Percentiles rank a stretch among this genome's conserved stretches.
These are phyloP conservation scores for Syngnathus typhle DNA, from an alignment of 2,113 vertebrate genomes.

Conservation along the genomic window DNA sequence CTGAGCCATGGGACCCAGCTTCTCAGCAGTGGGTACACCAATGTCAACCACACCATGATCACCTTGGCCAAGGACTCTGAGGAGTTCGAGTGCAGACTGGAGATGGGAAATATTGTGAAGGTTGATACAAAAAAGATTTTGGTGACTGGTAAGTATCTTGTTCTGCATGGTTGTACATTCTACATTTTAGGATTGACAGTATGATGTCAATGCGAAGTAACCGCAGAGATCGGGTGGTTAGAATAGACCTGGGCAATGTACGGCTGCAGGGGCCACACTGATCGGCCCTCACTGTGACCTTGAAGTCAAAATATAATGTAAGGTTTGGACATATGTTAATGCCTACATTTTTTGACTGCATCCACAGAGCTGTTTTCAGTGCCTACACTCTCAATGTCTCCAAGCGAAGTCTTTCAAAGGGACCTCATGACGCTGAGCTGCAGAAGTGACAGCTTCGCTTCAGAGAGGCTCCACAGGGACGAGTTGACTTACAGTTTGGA, in stretches of 20 bases:
- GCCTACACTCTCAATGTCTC: slow-evolving; percentile 54
- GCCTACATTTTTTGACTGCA: not conserved
- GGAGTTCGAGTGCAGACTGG: slow-evolving; percentile 53
- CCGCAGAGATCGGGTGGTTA: not conserved
- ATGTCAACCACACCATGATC: slow-evolving; percentile 16
- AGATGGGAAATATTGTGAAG: slow-evolving; percentile 25
- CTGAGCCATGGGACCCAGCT: slow-evolving; percentile 33
- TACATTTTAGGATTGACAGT: not conserved
- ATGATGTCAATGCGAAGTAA: not conserved
- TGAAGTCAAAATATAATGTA: no score
- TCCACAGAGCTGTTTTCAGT: slow-evolving; percentile 69
- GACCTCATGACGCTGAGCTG: slow-evolving; percentile 53
- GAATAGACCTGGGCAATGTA: not conserved
- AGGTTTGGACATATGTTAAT: not conserved
- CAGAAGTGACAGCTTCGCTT: slow-evolving; percentile 23
- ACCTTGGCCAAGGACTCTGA: slow-evolving; percentile 25
- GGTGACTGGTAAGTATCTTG: slow-evolving; percentile 57
- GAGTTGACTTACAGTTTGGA: slow-evolving; percentile 58
- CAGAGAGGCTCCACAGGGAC: slow-evolving; percentile 28
- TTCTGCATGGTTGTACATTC: not conserved
- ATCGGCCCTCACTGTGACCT: no score
- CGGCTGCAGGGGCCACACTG: no score
- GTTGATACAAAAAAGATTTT: not conserved
- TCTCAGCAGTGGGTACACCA: not conserved
- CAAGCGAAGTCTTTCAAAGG: slow-evolving; percentile 53